phyloP scores from a whole-genome alignment of 1,140 invertebrate species.

The Drosophila leontia region DNA sequence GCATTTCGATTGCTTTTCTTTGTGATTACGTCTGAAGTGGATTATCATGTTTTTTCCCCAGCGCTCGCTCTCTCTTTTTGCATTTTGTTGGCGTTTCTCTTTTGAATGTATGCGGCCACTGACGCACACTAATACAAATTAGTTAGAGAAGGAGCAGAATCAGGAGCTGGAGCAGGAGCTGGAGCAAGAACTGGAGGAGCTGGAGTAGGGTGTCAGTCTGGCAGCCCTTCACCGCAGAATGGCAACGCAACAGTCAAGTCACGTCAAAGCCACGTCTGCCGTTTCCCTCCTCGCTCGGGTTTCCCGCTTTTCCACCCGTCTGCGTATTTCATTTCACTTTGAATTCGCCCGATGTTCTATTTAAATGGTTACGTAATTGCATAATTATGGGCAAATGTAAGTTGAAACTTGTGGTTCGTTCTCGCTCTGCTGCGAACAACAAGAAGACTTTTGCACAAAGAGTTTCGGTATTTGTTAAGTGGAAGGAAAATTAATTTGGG shows the following conservation, averaged over 20 bases:
- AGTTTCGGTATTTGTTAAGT: conserved; percentile 38
- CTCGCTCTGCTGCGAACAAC: conserved; percentile 25
- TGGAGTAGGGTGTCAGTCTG: conserved; percentile 30
- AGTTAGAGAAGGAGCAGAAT: conserved; percentile 32
- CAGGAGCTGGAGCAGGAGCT: background rate
- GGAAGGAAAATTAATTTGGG: conserved; percentile 23
- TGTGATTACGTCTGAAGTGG: conserved; percentile 51
- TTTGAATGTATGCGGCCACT: conserved; percentile 18
- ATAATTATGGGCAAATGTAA: conserved; percentile 77
- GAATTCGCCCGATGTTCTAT: conserved; percentile 74
- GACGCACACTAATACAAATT: conserved; percentile 57
- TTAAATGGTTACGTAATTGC: conserved; percentile 82
- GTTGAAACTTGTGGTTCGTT: conserved; percentile 49
- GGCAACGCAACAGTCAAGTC: conserved; percentile 63
- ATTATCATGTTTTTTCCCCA: conserved; percentile 22
- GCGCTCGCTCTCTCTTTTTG: background rate
- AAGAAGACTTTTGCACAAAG: conserved; percentile 30
- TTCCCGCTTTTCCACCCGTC: conserved; percentile 15
- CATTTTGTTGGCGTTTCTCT: conserved; percentile 22
- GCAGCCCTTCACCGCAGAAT: conserved; percentile 55
- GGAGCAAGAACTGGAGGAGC: conserved; percentile 3
- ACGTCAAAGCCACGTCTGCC: conserved; percentile 63
- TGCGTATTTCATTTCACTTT: conserved; percentile 69
- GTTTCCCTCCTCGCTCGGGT: conserved; percentile 1
- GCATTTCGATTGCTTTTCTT: conserved; percentile 26